A percentile compares a stretch with the other conserved stretches of the same genome.
Conservation (phyloP, 2,113 vertebrate species). For the Salvelinus sp. region DNA sequence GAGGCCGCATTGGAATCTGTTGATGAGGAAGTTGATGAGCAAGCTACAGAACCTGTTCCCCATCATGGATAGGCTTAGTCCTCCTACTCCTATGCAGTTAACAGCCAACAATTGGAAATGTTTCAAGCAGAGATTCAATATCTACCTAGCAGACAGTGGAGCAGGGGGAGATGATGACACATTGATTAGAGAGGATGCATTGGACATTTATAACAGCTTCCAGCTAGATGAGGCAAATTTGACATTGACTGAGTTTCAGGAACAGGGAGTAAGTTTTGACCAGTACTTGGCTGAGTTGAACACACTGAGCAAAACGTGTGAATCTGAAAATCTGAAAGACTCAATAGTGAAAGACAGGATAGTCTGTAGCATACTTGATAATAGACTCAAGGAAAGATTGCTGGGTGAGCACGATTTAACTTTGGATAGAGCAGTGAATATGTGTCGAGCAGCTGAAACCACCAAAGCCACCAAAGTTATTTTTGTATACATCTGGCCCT, state of each 20-base stretch:
- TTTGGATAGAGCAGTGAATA: neutral
- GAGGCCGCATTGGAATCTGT: too few relatives aligned
- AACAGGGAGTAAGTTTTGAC: neutral
- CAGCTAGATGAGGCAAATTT: slow-evolving; percentile 3
- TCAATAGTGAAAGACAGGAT: too few relatives aligned
- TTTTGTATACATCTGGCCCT: too few relatives aligned
- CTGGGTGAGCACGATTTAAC: too few relatives aligned
- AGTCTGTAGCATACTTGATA: too few relatives aligned
- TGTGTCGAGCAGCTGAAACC: slow-evolving; percentile 16
- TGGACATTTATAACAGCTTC: slow-evolving; percentile 21
- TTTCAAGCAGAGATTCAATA: slow-evolving; percentile 14
- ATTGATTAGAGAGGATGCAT: slow-evolving; percentile 4
- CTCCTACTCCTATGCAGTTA: slow-evolving; percentile 5
- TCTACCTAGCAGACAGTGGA: slow-evolving; percentile 5
- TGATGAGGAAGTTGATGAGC: too few relatives aligned
- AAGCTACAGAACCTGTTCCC: neutral
- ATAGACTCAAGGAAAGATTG: too few relatives aligned
- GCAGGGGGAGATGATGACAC: slow-evolving; percentile 2
- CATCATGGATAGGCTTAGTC: slow-evolving; percentile 12
- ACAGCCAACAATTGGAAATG: slow-evolving; percentile 4
- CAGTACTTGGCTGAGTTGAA: too few relatives aligned
- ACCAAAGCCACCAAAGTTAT: neutral
- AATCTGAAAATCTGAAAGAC: too few relatives aligned
- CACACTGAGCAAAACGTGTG: too few relatives aligned
- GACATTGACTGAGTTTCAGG: neutral